A percentile compares a stretch with the other conserved stretches of the same genome.
Conservation (phyloP, 2,888 invertebrate genomes). For the Trachelus stipa region DNA sequence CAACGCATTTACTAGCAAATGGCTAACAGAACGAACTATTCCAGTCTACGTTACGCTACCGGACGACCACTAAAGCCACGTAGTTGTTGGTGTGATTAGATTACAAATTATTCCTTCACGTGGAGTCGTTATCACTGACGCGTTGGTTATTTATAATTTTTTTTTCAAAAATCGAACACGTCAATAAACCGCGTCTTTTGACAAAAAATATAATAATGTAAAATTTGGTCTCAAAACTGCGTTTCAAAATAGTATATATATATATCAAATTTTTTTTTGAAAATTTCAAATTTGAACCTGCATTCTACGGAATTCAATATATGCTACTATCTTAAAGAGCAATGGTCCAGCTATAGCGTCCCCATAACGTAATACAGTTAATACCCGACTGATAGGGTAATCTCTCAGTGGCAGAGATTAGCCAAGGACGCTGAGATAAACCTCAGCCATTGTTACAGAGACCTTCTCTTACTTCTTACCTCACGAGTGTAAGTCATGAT, state of each 20-base stretch:
- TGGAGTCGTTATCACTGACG: neutral
- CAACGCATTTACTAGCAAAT: slow-evolving; percentile 39
- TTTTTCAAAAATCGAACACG: neutral
- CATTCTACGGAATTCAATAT: neutral
- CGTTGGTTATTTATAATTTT: neutral
- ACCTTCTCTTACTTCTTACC: slow-evolving; percentile 34
- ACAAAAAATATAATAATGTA: neutral
- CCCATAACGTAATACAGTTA: slow-evolving; percentile 23
- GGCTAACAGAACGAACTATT: neutral
- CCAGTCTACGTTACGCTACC: slow-evolving; percentile 16
- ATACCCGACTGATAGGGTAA: slow-evolving; percentile 54
- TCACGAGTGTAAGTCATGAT: slow-evolving; percentile 14
- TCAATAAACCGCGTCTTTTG: neutral
- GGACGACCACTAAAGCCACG: slow-evolving; percentile 16
- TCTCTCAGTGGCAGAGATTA: slow-evolving; percentile 61
- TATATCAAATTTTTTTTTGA: neutral
- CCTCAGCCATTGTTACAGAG: slow-evolving; percentile 45
- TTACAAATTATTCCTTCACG: slow-evolving; percentile 29
- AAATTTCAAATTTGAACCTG: neutral
- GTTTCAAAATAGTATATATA: neutral
- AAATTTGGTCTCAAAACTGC: neutral
- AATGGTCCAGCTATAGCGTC: neutral
- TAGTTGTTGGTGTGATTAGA: slow-evolving; percentile 30
- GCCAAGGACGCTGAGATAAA: slow-evolving; percentile 65
- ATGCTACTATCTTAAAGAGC: neutral